Percentiles rank a stretch among this genome's conserved stretches.
Evolutionary conservation across 2,888 invertebrate species (phyloP).

Genomic region (Spicauda simplicius): DNA sequence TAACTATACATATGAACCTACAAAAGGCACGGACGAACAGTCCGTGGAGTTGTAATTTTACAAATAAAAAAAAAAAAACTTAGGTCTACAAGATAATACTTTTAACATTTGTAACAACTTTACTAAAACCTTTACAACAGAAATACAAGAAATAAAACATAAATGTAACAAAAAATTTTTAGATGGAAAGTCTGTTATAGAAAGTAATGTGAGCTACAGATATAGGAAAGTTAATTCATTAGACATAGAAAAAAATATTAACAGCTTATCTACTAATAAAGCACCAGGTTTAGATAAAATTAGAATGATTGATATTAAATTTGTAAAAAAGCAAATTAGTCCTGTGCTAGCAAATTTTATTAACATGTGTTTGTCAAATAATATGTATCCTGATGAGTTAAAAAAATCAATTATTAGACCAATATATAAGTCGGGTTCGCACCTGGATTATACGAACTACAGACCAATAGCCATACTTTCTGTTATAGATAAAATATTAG

Average conservation of each 20-base stretch:
- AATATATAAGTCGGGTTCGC: background rate
- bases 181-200: background rate
- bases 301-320: background rate
- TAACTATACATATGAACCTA: too few species aligned
- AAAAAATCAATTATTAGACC: too few species aligned
- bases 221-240: background rate
- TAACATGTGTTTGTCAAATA: background rate
- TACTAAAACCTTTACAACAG: background rate
- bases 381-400: background rate
- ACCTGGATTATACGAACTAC: background rate
- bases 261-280: background rate
- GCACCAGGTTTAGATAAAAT: background rate
- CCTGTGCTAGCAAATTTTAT: conserved; percentile 4
- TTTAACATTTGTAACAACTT: conserved; percentile 1
- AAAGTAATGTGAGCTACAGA: background rate
- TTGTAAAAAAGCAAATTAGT: background rate
- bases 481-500: conserved; percentile 24
- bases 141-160: too few species aligned
- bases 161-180: background rate
- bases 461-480: conserved; percentile 37
- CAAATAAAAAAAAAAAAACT: too few species aligned
- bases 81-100: background rate
- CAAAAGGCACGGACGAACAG: too few species aligned
- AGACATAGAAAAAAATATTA: background rate
- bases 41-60: too few species aligned